Evolutionary conservation across 2,888 invertebrate species (phyloP).

Genomic region (Eurytoma californica): DNA sequence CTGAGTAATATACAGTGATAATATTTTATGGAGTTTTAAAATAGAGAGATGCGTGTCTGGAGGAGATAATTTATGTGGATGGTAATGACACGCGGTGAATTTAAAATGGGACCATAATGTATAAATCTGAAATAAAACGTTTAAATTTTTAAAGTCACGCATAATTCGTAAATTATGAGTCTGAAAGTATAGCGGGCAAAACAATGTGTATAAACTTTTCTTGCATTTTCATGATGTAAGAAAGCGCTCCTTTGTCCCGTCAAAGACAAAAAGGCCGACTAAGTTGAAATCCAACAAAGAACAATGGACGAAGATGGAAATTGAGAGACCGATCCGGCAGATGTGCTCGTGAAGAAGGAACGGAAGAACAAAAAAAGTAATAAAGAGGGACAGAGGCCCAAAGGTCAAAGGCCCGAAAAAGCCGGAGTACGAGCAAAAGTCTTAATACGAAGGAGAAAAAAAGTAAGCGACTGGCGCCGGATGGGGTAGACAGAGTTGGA

Average conservation of each 20-base stretch:
- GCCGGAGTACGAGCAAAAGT: background rate
- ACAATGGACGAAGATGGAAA: constrained; percentile 46
- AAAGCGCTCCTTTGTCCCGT: constrained; percentile 17
- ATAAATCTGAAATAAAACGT: too few species aligned
- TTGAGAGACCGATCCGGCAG: constrained; percentile 38
- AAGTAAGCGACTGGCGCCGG: background rate
- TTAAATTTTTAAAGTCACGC: too few species aligned
- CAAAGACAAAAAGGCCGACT: constrained; percentile 20
- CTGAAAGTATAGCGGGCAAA: too few species aligned
- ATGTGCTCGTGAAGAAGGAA: constrained; percentile 36
- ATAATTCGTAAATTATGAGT: too few species aligned
- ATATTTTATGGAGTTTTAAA: too few species aligned
- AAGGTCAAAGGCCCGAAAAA: constrained; percentile 43
- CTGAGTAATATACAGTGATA: too few species aligned
- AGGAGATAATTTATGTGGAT: too few species aligned
- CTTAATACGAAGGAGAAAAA: background rate
- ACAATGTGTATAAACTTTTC: background rate
- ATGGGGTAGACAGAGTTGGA: background rate
- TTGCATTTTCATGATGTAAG: constrained; percentile 23
- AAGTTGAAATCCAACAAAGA: constrained; percentile 30
- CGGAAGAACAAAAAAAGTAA: background rate
- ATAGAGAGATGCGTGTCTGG: too few species aligned
- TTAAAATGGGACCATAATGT: too few species aligned
- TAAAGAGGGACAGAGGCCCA: background rate
- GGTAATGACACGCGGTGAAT: too few species aligned